A percentile compares a stretch with the other conserved stretches of the same genome.
phyloP scores from a whole-genome alignment of 2,888 invertebrate species.

The Camptogramma bilineatum region DNA sequence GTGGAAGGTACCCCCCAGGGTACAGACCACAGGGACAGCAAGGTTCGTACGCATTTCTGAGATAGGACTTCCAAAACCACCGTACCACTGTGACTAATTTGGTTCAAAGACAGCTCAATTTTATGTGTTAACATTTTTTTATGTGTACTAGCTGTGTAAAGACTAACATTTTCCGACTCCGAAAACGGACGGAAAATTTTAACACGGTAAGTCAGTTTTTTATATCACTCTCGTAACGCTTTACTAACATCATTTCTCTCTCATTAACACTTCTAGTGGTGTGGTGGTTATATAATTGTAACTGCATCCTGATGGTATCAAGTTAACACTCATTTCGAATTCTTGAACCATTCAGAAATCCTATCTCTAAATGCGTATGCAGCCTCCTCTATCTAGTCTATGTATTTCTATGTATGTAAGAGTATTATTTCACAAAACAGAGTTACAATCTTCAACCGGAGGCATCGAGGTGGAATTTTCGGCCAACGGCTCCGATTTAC shows the following conservation, averaged over 20 bases:
- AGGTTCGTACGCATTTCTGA: constrained; percentile 71
- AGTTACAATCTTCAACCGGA: constrained; percentile 83
- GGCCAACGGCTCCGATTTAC: constrained; percentile 83
- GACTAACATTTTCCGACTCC: constrained; percentile 65
- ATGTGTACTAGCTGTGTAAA: constrained; percentile 56
- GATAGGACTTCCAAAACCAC: constrained; percentile 64
- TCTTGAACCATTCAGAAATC: constrained; percentile 62
- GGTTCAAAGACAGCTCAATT: constrained; percentile 79
- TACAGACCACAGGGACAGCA: constrained; percentile 80
- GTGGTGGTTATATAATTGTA: constrained; percentile 74
- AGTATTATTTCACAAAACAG: constrained; percentile 64
- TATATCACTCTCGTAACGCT: constrained; percentile 69
- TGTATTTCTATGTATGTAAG: constrained; percentile 56
- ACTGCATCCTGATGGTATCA: constrained; percentile 53
- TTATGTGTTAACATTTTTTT: constrained; percentile 60
- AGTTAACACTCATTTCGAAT: constrained; percentile 54
- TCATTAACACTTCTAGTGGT: constrained; percentile 76
- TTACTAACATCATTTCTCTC: constrained; percentile 58
- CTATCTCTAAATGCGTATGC: constrained; percentile 82
- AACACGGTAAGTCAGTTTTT: constrained; percentile 68
- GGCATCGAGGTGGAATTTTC: constrained; percentile 74
- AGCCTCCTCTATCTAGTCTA: constrained; percentile 50
- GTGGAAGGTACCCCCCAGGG: constrained; percentile 78
- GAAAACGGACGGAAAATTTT: constrained; percentile 44
- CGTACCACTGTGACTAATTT: constrained; percentile 78